phyloP scores from a whole-genome alignment of 2,888 invertebrate genomes.

The Apamea sordens region DNA sequence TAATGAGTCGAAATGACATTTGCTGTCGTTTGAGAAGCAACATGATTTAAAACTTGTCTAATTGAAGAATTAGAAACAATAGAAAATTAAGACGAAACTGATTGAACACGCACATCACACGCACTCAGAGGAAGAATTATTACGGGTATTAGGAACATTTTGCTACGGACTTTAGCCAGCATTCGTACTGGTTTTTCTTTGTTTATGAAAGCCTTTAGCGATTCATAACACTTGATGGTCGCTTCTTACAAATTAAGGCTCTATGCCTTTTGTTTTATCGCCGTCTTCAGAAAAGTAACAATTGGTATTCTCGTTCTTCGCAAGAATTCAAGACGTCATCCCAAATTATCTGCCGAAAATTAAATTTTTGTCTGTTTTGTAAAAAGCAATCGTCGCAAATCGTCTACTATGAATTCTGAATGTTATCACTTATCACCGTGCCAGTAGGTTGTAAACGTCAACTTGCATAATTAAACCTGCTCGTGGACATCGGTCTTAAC shows the following conservation, averaged over 20 bases:
- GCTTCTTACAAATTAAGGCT: neutral
- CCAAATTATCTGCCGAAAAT: neutral
- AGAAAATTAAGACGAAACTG: neutral
- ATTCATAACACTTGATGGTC: constrained; percentile 14
- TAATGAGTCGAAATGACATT: neutral
- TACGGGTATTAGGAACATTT: constrained; percentile 18
- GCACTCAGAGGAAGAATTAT: neutral
- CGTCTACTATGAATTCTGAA: neutral
- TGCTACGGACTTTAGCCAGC: constrained; percentile 7
- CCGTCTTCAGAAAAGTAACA: neutral
- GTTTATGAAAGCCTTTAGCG: constrained; percentile 10
- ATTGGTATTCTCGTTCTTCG: neutral
- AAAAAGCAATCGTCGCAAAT: constrained; percentile 6
- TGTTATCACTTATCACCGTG: neutral
- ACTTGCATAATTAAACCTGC: constrained; percentile 28
- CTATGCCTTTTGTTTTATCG: neutral
- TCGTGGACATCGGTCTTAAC: constrained; percentile 16
- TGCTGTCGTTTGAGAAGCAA: neutral
- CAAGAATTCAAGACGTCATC: neutral
- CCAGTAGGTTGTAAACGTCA: constrained; percentile 1
- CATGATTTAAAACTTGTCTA: neutral
- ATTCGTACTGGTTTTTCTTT: constrained; percentile 15
- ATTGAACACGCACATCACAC: neutral
- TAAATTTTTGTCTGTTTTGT: neutral
- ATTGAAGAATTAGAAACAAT: neutral